These are phyloP conservation scores for Drosophila ficusphila DNA, from an alignment of 1,140 invertebrate genomes.

Conservation along the genomic window DNA sequence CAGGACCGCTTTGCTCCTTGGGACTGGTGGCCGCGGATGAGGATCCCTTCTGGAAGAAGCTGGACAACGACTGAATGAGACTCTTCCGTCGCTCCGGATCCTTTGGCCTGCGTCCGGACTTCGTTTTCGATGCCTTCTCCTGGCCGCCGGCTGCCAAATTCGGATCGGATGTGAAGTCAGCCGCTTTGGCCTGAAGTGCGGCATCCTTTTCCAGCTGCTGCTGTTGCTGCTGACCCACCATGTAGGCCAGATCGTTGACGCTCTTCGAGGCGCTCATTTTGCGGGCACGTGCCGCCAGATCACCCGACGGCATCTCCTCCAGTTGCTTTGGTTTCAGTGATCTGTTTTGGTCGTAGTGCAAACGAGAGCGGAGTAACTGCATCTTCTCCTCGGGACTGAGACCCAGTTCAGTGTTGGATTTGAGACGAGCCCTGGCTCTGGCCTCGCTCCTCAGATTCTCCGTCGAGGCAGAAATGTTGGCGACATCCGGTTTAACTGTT, in stretches of 20 bases:
- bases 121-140: conserved; percentile 74
- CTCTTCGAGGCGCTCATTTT: conserved; percentile 83
- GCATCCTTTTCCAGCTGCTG: conserved; percentile 38
- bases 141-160: conserved; percentile 84
- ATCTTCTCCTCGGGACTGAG: conserved; percentile 90
- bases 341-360: conserved; percentile 66
- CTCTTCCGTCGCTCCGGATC: conserved; percentile 91
- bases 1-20: conserved; percentile 58
- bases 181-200: conserved; percentile 43
- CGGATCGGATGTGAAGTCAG: conserved; percentile 86
- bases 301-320: conserved; percentile 30
- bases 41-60: conserved; percentile 89
- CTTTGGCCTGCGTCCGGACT: conserved; percentile 85
- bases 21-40: conserved; percentile 43
- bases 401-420: conserved; percentile 89
- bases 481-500: conserved; percentile 3
- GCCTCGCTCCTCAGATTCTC: conserved; percentile 89
- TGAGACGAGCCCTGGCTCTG: conserved; percentile 88
- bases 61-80: conserved; percentile 93
- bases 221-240: conserved; percentile 47
- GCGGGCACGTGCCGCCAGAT: conserved; percentile 62
- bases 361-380: conserved; percentile 83
- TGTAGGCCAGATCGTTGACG: conserved; percentile 82
- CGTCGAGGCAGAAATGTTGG: conserved; percentile 83
- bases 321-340: conserved; percentile 37